Base-by-base conservation (phyloP, 2,888 invertebrate species). In the Yponomeuta malinellus region DNA sequence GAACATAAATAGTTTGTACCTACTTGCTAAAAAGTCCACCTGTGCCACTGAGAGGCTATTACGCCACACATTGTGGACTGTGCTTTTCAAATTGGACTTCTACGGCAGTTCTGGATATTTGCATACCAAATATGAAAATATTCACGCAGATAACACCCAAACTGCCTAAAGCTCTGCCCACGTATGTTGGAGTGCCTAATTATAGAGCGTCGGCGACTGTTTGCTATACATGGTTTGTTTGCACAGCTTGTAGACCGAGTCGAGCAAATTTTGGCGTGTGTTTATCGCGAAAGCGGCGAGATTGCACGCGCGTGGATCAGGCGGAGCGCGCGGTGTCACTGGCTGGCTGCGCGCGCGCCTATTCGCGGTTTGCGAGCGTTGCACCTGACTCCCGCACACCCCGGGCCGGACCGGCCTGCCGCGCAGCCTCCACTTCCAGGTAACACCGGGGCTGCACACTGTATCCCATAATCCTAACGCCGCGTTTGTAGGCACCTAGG, bases 261-360 rank as follows among this genome's bases (percentile, higher is more conserved):
- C 52, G 52, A 37, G 43, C 48, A 52, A 68, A 68, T 68, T 68
- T 68, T 68, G 48, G 65, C 70, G 37, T 63, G 63, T 70, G 70
- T 70, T 70, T 80, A 76, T 80, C 77, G 85, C 84, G 84, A 85
- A 84, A 80, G 81, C 81, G 82, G 76, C 43, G 33, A 79, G 78
- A 74, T 76, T 87, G 87, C 82, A 87, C 88, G 82, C 83, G 87
- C 91, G 90, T 89, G 83, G 85, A 86, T 81, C 78, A 80, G 83
- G 73, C 87, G 85, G 83, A 83, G 89, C 86, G 85, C 91, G 90
- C 87, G 83, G 82, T 81, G 84, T 84, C 84, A 89, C 89, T 90
- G 87, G 77, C 79, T 71, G 72, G 70, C 69, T 74, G 73, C 74
- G 77, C 73, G 52, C 74, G 75, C 73, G 72, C 71, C 68, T 68